Conservation (phyloP, 2,888 invertebrate species). For the Sipunculus nudus region DNA sequence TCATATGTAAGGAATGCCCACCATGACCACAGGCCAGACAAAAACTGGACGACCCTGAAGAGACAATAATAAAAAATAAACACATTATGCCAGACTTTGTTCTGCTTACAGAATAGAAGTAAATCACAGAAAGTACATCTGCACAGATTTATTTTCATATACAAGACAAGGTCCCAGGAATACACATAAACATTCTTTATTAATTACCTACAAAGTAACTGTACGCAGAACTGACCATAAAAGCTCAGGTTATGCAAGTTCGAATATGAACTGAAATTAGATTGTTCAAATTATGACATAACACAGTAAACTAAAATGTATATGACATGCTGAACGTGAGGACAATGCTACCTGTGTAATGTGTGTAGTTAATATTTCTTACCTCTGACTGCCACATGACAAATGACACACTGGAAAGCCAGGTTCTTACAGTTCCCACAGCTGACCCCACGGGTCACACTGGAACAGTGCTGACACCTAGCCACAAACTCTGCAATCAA, state of each 20-base stretch:
- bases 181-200: no score
- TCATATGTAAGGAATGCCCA: constrained; percentile 86
- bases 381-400: constrained; percentile 86
- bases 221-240: no score
- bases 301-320: no score
- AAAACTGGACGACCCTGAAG: constrained; percentile 74
- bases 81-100: neutral
- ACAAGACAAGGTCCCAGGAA: no score
- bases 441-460: constrained; percentile 73
- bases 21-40: constrained; percentile 93
- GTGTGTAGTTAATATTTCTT: constrained; percentile 30
- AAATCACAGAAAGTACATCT: neutral
- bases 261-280: no score
- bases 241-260: no score
- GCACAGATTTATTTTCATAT: no score
- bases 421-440: constrained; percentile 77
- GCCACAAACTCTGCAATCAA: constrained; percentile 74
- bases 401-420: constrained; percentile 83
- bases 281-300: no score
- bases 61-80: neutral
- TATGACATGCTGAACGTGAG: no score
- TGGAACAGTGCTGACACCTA: constrained; percentile 78
- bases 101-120: neutral
- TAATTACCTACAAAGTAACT: no score
- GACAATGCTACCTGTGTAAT: neutral